These are phyloP conservation scores for Bufo gargarizans DNA, from an alignment of 2,113 vertebrate species.

Conservation along the genomic window DNA sequence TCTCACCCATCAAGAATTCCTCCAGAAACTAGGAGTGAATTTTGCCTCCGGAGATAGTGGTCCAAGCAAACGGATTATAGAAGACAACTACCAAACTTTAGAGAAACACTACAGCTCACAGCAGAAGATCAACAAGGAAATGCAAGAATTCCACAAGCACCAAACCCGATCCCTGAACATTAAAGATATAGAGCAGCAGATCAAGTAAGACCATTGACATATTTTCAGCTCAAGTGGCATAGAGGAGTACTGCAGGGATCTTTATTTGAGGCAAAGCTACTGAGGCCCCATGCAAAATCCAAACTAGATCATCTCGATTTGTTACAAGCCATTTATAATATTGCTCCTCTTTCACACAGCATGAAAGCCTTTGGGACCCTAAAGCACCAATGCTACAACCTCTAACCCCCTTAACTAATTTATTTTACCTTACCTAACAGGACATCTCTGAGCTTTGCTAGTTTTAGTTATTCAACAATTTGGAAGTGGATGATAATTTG, in stretches of 20 bases:
- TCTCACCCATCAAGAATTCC: constrained; percentile 72
- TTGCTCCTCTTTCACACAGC: background rate
- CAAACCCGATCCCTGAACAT: constrained; percentile 57
- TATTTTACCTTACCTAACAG: too few relatives aligned
- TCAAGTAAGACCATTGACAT: constrained; percentile 59
- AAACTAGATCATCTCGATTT: background rate
- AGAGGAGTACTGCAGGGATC: background rate
- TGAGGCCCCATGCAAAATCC: background rate
- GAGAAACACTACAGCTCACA: constrained; percentile 65
- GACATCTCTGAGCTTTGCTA: too few relatives aligned
- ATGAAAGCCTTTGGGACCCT: background rate
- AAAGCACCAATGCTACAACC: too few relatives aligned
- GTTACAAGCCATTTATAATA: background rate
- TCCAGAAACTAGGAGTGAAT: constrained; percentile 67
- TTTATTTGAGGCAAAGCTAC: background rate
- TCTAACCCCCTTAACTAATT: too few relatives aligned
- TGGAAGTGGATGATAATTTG: too few relatives aligned
- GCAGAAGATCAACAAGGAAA: constrained; percentile 61
- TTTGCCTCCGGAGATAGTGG: constrained; percentile 49
- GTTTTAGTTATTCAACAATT: too few relatives aligned
- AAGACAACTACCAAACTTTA: constrained; percentile 61
- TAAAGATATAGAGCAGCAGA: constrained; percentile 62
- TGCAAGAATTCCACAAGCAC: constrained; percentile 54
- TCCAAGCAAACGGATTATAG: constrained; percentile 48
- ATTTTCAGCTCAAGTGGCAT: background rate